Conservation (phyloP, 2,888 invertebrate species). For the Nymphalis urticae region DNA sequence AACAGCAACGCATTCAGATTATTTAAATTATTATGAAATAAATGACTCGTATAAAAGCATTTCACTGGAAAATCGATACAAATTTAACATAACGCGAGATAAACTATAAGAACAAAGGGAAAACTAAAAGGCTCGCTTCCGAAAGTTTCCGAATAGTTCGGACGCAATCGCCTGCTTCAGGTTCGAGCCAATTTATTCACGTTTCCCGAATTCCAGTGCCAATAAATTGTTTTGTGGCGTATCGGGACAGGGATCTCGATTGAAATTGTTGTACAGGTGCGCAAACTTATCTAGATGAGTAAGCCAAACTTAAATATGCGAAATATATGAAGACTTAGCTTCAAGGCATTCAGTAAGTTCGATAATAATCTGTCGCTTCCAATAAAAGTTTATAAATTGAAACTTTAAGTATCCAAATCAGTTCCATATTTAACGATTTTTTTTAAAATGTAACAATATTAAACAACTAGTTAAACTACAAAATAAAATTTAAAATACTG, state of each 20-base stretch:
- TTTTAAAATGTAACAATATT: no score
- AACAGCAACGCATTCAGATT: background rate
- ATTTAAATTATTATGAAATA: background rate
- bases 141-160: slow-evolving; percentile 43
- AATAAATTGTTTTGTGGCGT: slow-evolving; percentile 47
- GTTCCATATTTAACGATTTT: no score
- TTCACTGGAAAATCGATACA: slow-evolving; percentile 18
- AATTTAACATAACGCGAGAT: slow-evolving; percentile 20
- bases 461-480: no score
- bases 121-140: slow-evolving; percentile 38
- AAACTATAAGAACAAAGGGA: slow-evolving; percentile 38
- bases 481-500: no score
- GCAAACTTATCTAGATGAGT: slow-evolving; percentile 22
- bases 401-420: no score
- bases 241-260: slow-evolving; percentile 45
- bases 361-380: no score
- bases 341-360: no score
- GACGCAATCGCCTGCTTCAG: slow-evolving; percentile 37
- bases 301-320: slow-evolving; percentile 16
- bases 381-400: no score
- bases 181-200: slow-evolving; percentile 44
- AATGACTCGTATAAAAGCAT: background rate
- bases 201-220: slow-evolving; percentile 41
- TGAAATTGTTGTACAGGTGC: slow-evolving; percentile 44
- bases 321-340: background rate